These are phyloP conservation scores for Crambe crambe DNA, from an alignment of 37 sponge, comb jelly and placozoan species.

Conservation along the genomic window DNA sequence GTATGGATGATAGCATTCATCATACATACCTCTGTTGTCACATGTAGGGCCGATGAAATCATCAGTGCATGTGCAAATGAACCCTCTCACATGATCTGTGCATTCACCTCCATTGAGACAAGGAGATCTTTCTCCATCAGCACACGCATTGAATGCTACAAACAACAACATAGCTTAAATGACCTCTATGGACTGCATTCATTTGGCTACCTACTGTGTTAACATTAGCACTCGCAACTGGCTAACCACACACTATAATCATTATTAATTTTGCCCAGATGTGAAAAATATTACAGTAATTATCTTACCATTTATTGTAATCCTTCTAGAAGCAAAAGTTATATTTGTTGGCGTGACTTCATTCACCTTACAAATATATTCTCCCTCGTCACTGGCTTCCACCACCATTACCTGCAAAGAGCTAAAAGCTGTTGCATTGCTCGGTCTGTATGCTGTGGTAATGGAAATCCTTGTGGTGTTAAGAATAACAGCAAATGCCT, in stretches of 20 bases:
- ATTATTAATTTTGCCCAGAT: not conserved
- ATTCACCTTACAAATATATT: conserved; percentile 30
- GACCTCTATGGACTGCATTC: too few relatives aligned
- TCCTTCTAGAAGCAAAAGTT: not conserved
- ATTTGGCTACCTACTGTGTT: too few relatives aligned
- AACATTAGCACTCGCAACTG: not conserved
- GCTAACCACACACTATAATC: too few relatives aligned
- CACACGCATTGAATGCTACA: conserved; percentile 32
- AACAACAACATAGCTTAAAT: too few relatives aligned
- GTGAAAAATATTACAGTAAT: too few relatives aligned
- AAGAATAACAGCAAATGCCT: not conserved
- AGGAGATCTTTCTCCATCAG: conserved; percentile 3
- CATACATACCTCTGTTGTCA: too few relatives aligned
- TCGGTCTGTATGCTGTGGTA: not conserved
- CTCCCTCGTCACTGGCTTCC: not conserved
- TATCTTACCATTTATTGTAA: not conserved
- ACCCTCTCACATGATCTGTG: conserved; percentile 10
- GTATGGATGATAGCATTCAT: too few relatives aligned
- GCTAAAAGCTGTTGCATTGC: not conserved
- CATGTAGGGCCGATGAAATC: conserved; percentile 4
- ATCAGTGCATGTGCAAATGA: not conserved
- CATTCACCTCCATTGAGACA: conserved; percentile 52
- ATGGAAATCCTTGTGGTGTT: not conserved
- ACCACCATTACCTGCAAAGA: not conserved
- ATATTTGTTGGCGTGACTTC: not conserved